These are phyloP conservation scores for Papilio dardanus DNA, from an alignment of 1,140 invertebrate species.

Conservation along the genomic window DNA sequence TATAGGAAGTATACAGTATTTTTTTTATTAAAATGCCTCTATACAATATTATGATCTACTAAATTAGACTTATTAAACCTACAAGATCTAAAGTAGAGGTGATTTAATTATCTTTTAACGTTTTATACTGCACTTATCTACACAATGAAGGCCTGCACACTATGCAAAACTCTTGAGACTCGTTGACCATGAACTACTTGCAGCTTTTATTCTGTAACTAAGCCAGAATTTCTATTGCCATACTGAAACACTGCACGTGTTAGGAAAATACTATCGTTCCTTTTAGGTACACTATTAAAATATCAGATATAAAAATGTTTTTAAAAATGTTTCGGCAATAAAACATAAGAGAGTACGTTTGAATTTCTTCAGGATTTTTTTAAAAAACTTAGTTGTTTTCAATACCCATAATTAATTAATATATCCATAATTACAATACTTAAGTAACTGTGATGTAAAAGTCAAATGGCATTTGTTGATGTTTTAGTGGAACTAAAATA, in stretches of 20 bases:
- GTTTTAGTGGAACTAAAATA: not conserved
- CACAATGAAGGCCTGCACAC: not conserved
- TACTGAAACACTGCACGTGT: not conserved
- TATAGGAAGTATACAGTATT: not conserved
- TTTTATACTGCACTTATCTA: not conserved
- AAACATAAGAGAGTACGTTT: no score
- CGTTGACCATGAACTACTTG: not conserved
- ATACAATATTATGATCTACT: no score
- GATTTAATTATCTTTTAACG: not conserved
- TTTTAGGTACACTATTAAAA: no score
- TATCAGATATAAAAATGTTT: no score
- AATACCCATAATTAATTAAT: no score
- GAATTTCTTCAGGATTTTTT: no score
- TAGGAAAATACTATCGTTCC: not conserved
- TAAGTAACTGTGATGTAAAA: not conserved
- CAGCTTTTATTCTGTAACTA: not conserved
- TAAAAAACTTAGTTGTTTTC: no score
- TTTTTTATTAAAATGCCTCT: not conserved
- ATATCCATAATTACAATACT: not conserved
- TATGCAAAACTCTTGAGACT: not conserved
- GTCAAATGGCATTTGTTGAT: not conserved
- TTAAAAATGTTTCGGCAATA: no score
- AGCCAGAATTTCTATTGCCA: not conserved
- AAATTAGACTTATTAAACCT: not conserved
- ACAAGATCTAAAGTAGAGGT: not conserved